A percentile compares a stretch with the other conserved stretches of the same genome.
phyloP scores from a whole-genome alignment of 2,888 invertebrate species.

The Shargacucullia verbasci region DNA sequence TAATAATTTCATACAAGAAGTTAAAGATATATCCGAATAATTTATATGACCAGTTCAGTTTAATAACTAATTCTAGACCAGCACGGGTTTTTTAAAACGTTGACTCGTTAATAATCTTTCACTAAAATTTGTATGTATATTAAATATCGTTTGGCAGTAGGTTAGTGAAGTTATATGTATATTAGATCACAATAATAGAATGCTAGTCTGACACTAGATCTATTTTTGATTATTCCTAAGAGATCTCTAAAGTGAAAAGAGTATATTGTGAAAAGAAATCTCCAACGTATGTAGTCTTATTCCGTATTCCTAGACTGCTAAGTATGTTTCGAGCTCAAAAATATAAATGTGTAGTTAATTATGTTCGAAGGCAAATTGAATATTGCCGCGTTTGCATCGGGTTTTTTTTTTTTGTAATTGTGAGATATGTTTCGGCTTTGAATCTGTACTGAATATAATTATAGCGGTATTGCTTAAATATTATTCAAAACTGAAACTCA shows the following conservation, averaged over 20 bases:
- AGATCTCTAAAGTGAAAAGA: background rate
- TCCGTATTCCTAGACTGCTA: background rate
- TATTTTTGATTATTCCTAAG: background rate
- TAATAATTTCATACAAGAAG: too few species aligned
- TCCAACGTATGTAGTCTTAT: background rate
- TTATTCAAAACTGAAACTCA: too few species aligned
- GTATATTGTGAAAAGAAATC: background rate
- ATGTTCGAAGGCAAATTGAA: background rate
- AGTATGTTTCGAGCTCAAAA: background rate
- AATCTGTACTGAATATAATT: too few species aligned
- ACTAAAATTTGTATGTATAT: background rate
- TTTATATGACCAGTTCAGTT: constrained; percentile 3
- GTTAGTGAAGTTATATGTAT: constrained; percentile 2
- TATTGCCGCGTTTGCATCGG: background rate
- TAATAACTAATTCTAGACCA: too few species aligned
- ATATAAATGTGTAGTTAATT: background rate
- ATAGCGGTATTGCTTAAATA: too few species aligned
- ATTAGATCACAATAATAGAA: constrained; percentile 8
- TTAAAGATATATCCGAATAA: constrained; percentile 4
- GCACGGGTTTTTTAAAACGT: constrained; percentile 8
- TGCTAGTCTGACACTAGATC: constrained; percentile 12
- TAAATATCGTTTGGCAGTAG: background rate
- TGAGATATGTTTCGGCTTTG: too few species aligned
- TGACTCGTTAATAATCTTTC: too few species aligned
- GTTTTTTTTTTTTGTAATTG: too few species aligned